These are phyloP conservation scores for Belonocnema kinseyi DNA, from an alignment of 1,140 invertebrate genomes.

Conservation along the genomic window DNA sequence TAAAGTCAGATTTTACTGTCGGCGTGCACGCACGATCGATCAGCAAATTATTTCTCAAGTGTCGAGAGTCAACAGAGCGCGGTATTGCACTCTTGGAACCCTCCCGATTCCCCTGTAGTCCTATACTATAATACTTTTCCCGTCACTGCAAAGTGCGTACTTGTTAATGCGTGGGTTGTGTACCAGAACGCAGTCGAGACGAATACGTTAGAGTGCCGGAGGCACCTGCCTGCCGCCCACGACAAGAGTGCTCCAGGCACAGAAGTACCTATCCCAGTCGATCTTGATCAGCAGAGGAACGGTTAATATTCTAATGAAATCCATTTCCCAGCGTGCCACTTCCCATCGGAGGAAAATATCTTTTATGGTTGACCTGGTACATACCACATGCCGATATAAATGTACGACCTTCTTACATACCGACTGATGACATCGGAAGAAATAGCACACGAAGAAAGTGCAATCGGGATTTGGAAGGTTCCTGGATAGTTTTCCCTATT, in stretches of 20 bases:
- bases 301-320: conserved; percentile 52
- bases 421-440: too few relatives aligned
- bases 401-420: too few relatives aligned
- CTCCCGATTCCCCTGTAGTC: conserved; percentile 38
- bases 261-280: conserved; percentile 47
- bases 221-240: conserved; percentile 70
- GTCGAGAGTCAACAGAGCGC: conserved; percentile 32
- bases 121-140: conserved; percentile 44
- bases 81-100: conserved; percentile 38
- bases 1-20: conserved; percentile 25
- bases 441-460: too few relatives aligned
- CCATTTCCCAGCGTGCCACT: background rate
- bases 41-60: conserved; percentile 33
- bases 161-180: conserved; percentile 51
- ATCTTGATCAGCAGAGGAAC: conserved; percentile 49
- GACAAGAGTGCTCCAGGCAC: conserved; percentile 55
- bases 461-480: too few relatives aligned
- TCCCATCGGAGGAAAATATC: too few relatives aligned
- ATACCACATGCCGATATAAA: too few relatives aligned
- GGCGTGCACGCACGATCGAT: conserved; percentile 22
- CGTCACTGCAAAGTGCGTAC: conserved; percentile 50
- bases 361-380: too few relatives aligned
- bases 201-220: conserved; percentile 56
- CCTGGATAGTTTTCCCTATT: too few relatives aligned
- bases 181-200: conserved; percentile 54